Evolutionary conservation across 1,140 invertebrate genomes (phyloP).

Genomic region (Lepidotrigona ventralis): DNA sequence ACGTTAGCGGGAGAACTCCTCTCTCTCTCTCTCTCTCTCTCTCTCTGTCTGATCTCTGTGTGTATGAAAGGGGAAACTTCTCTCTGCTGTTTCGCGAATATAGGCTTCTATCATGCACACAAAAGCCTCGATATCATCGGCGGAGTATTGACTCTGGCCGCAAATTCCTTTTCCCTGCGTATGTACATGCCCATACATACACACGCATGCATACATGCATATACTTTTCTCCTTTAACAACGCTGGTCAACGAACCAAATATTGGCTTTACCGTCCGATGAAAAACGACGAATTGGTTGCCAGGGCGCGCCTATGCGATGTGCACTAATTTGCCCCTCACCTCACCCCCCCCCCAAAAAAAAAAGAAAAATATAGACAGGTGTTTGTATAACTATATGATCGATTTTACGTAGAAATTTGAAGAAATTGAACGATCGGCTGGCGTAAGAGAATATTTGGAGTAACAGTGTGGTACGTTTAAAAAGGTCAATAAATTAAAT

Average conservation of each 20-base stretch:
- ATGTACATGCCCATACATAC: background rate
- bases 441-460: too few relatives aligned
- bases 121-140: conserved; percentile 16
- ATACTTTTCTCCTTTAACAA: background rate
- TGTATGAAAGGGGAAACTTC: too few relatives aligned
- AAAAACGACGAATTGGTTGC: conserved; percentile 21
- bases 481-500: too few relatives aligned
- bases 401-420: background rate
- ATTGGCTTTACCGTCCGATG: conserved; percentile 11
- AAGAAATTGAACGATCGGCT: background rate
- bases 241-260: conserved; percentile 23
- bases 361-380: background rate
- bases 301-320: background rate
- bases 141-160: conserved; percentile 23
- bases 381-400: background rate
- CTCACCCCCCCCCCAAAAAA: too few relatives aligned
- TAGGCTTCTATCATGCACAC: background rate
- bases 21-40: too few relatives aligned
- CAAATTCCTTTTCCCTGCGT: background rate
- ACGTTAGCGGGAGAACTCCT: too few relatives aligned
- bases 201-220: too few relatives aligned
- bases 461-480: too few relatives aligned
- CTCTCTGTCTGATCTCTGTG: too few relatives aligned
- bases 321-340: background rate
- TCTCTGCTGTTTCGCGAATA: too few relatives aligned